These are phyloP conservation scores for Cavia aperea DNA, from an alignment of 2,113 vertebrate species.

Conservation along the genomic window DNA sequence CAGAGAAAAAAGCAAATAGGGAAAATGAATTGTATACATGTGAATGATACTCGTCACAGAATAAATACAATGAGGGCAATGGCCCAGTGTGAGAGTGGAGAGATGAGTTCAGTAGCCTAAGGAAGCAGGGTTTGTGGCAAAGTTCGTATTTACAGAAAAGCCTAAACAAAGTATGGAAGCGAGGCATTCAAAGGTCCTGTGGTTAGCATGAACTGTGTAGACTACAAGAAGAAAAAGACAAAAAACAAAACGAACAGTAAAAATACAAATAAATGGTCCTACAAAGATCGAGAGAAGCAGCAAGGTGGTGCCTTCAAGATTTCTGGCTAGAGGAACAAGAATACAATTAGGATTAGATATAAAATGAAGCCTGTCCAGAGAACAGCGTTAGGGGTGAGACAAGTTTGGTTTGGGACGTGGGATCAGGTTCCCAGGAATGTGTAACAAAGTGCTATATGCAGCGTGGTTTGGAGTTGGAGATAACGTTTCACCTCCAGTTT, in stretches of 20 bases:
- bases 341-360: neutral
- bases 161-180: neutral
- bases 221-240: neutral
- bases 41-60: neutral
- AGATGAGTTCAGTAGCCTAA: too few species aligned
- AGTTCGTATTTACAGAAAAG: neutral
- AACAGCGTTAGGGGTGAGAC: neutral
- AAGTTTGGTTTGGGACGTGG: neutral
- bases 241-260: neutral
- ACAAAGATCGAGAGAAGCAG: neutral
- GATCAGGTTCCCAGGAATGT: neutral
- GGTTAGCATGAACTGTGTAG: neutral
- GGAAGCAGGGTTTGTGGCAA: neutral
- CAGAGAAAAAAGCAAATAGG: neutral
- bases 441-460: rapidly evolving
- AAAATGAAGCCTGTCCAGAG: neutral
- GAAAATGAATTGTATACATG: neutral
- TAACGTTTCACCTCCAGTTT: neutral
- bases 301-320: neutral
- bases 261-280: neutral
- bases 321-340: neutral
- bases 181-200: too few species aligned
- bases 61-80: too few species aligned
- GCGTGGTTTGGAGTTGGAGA: too few species aligned
- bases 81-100: neutral